phyloP scores from a whole-genome alignment of 2,888 invertebrate species.

The Physocephala rufipes region DNA sequence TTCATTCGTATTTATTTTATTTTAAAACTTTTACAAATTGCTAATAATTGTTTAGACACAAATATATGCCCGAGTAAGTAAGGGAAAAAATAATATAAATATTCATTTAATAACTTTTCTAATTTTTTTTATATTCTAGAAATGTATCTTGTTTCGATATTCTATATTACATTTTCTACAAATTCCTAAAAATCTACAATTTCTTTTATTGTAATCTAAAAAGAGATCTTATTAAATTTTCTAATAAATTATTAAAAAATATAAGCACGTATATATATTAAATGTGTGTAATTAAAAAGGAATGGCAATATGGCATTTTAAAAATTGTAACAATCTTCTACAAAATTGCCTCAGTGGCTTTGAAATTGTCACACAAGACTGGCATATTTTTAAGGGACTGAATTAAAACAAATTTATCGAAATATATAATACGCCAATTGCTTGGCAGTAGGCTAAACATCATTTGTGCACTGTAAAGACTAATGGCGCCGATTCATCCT shows the following conservation, averaged over 20 bases:
- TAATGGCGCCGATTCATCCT: conserved; percentile 63
- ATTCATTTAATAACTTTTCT: conserved; percentile 11
- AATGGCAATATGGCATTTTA: conserved; percentile 16
- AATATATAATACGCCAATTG: neutral
- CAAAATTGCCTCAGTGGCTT: conserved; percentile 1
- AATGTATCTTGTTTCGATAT: too few relatives aligned
- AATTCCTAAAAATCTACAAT: conserved; percentile 27
- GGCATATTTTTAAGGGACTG: neutral
- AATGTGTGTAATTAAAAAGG: conserved; percentile 8
- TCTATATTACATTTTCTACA: neutral
- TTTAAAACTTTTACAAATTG: neutral
- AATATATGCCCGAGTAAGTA: neutral
- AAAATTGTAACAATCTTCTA: neutral
- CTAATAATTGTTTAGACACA: neutral
- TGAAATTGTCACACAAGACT: neutral
- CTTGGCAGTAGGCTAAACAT: conserved; percentile 41
- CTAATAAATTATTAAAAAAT: conserved; percentile 29
- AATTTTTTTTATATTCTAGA: too few relatives aligned
- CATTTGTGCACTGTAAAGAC: conserved; percentile 62
- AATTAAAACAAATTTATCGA: neutral
- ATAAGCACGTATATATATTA: conserved; percentile 5
- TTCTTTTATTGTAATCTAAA: conserved; percentile 22
- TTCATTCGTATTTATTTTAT: conserved; percentile 13
- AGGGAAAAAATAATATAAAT: neutral
- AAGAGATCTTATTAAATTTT: conserved; percentile 5